phyloP scores from a whole-genome alignment of 2,797 vertebrate species.

The Nyctalus aviator region DNA sequence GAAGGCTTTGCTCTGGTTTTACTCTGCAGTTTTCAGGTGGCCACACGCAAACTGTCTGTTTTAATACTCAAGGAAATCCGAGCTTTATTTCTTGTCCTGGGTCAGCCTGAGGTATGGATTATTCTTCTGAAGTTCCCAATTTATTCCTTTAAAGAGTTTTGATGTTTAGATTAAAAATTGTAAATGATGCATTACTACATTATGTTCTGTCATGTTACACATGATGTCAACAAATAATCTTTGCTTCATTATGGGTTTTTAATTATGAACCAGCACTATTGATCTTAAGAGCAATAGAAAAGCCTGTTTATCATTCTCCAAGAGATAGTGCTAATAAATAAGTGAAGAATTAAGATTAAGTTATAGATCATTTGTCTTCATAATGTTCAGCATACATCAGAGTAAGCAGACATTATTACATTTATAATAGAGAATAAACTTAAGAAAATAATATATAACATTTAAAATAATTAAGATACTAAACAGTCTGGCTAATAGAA shows the following conservation, averaged over 20 bases:
- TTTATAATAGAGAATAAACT: slow-evolving; percentile 11
- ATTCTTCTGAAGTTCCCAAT: neutral
- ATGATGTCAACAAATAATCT: neutral
- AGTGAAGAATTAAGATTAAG: slow-evolving; percentile 9
- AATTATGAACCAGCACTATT: neutral
- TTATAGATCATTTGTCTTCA: neutral
- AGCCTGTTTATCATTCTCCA: neutral
- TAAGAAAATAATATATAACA: neutral
- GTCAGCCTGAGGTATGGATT: slow-evolving; percentile 95
- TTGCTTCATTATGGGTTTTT: neutral
- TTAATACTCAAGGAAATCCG: slow-evolving; percentile 97
- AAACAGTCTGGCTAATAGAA: neutral
- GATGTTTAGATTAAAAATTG: neutral
- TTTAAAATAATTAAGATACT: neutral
- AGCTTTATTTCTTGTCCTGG: slow-evolving; percentile 94
- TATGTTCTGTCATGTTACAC: neutral
- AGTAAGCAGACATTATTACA: neutral
- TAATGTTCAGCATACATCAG: neutral
- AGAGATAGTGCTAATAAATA: neutral
- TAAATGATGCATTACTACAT: neutral
- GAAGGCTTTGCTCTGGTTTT: slow-evolving; percentile 97
- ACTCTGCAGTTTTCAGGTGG: slow-evolving; percentile 97
- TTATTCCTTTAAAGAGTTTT: slow-evolving; percentile 5
- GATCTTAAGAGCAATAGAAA: neutral
- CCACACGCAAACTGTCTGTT: slow-evolving; percentile 96